Conservation (phyloP, 1,140 invertebrate genomes). For the Drosophila sucinea region DNA sequence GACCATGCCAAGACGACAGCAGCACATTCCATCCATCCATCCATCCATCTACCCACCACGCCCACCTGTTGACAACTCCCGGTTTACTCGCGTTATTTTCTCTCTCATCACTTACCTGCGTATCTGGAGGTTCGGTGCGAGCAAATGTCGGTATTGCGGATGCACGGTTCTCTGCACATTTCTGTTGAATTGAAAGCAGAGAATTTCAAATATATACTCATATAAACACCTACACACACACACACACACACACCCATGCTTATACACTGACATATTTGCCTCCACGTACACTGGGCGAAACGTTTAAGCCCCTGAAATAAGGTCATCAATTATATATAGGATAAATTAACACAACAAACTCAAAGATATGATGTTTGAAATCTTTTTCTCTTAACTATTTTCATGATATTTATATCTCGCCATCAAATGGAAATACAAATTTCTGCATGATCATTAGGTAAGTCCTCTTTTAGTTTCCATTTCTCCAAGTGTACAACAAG, state of each 20-base stretch:
- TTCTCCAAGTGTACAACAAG: no score
- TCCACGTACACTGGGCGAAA: slow-evolving; percentile 14
- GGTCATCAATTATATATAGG: no score
- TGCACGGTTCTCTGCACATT: slow-evolving; percentile 95
- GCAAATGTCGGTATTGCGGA: slow-evolving; percentile 95
- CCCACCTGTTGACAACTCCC: slow-evolving; percentile 25
- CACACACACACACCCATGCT: not conserved
- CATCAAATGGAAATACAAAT: no score
- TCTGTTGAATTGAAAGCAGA: slow-evolving; percentile 84
- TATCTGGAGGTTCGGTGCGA: slow-evolving; percentile 96
- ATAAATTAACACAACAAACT: no score
- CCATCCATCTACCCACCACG: not conserved
- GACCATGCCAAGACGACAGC: no score
- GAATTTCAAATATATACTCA: slow-evolving; percentile 9
- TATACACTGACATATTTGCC: not conserved
- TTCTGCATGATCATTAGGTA: no score
- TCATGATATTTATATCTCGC: no score
- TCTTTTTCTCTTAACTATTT: no score
- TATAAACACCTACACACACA: not conserved
- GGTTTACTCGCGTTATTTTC: not conserved
- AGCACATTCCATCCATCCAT: not conserved
- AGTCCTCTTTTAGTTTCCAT: no score
- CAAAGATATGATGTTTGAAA: no score
- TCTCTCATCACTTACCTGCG: slow-evolving; percentile 86
- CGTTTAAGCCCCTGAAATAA: not conserved